These are phyloP conservation scores for Puma concolor DNA, from an alignment of 2,113 vertebrate species.

Conservation along the genomic window DNA sequence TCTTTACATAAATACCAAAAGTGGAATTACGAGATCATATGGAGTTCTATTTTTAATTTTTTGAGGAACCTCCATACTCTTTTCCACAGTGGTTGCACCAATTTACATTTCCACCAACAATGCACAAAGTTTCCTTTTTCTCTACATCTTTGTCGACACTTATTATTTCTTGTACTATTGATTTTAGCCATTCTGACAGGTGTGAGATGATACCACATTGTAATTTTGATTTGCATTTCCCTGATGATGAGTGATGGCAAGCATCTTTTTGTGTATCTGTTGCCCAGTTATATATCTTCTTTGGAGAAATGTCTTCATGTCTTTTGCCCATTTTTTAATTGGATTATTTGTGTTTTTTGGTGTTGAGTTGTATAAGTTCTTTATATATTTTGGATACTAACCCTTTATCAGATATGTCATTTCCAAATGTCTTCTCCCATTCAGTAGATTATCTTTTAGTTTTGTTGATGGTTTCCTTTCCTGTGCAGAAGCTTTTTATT, in stretches of 20 bases:
- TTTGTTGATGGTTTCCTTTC: not conserved
- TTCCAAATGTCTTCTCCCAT: not conserved
- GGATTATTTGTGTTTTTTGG: not conserved
- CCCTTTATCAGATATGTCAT: not conserved
- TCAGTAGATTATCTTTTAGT: not conserved
- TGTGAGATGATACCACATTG: not conserved
- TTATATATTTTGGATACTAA: not conserved
- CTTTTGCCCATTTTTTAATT: not conserved
- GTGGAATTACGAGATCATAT: not conserved
- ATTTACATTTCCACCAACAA: not conserved
- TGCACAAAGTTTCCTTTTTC: not conserved
- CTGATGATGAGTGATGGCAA: not conserved
- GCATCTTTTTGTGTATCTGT: not conserved
- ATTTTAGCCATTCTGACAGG: not conserved
- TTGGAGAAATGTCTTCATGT: not conserved
- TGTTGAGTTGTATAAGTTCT: not conserved
- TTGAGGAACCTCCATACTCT: too few relatives aligned
- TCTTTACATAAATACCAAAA: too few relatives aligned
- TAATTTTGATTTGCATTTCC: not conserved
- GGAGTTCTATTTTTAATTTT: too few relatives aligned
- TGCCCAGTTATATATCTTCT: not conserved
- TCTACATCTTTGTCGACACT: not conserved
- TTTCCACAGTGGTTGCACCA: not conserved
- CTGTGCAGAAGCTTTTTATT: too few relatives aligned
- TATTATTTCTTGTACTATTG: not conserved